A percentile compares a stretch with the other conserved stretches of the same genome.
phyloP scores from a whole-genome alignment of 2,113 vertebrate genomes.

The Oxyruncus cristatus region DNA sequence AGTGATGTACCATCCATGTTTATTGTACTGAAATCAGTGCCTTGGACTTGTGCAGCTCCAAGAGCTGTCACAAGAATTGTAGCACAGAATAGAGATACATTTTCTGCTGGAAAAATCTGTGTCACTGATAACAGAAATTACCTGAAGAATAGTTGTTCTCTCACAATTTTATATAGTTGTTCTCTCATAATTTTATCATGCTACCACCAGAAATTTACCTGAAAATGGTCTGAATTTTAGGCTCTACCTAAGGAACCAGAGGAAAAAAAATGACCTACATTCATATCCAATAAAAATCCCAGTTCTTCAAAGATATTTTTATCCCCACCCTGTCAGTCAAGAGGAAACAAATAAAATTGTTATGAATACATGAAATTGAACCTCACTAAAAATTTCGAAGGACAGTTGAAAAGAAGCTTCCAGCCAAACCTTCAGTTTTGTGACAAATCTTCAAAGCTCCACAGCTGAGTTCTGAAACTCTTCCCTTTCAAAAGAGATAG shows the following conservation, averaged over 20 bases:
- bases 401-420: background rate
- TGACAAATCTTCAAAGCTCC: background rate
- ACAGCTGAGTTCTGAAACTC: background rate
- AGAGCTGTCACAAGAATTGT: background rate
- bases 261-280: background rate
- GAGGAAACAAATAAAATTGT: slow-evolving; percentile 12
- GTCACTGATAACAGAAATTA: background rate
- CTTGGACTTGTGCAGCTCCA: background rate
- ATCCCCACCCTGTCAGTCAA: background rate
- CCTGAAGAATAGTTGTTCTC: background rate
- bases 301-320: slow-evolving; percentile 1
- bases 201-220: background rate
- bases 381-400: background rate
- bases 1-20: background rate
- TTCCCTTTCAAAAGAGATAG: background rate
- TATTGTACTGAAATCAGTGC: background rate
- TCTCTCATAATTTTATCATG: background rate
- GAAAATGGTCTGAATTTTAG: background rate
- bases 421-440: background rate
- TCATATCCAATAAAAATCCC: background rate
- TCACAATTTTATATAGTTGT: background rate
- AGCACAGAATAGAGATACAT: background rate
- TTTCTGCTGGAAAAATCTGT: background rate
- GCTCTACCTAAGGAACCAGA: background rate
- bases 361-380: background rate